Conservation (phyloP, 2,113 vertebrate species). For the Halcyon senegalensis region DNA sequence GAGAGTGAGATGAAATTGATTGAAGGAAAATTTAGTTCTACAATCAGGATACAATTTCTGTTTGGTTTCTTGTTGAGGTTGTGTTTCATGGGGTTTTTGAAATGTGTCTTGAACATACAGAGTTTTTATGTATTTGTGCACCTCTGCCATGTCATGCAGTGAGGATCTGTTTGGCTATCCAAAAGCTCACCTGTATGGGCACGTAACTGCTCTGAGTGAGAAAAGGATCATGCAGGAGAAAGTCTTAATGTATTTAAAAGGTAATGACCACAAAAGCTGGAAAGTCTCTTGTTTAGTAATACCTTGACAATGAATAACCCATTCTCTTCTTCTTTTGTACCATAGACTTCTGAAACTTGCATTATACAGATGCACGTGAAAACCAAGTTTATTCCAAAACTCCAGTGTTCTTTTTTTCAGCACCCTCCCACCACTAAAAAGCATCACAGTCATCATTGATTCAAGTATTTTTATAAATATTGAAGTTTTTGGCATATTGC, state of each 20-base stretch:
- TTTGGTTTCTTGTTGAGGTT: not conserved
- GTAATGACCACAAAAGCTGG: not conserved
- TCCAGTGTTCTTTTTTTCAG: not conserved
- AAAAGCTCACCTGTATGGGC: not conserved
- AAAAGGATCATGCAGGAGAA: not conserved
- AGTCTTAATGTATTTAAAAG: not conserved
- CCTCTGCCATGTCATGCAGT: not conserved
- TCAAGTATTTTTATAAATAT: not conserved
- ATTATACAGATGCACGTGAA: not conserved
- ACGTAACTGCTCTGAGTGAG: not conserved
- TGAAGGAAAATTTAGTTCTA: constrained; percentile 44
- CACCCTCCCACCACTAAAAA: not conserved
- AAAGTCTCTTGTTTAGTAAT: not conserved
- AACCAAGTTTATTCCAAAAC: not conserved
- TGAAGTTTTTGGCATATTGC: not conserved
- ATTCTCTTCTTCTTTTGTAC: not conserved
- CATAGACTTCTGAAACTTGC: not conserved
- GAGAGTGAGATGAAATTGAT: constrained; percentile 12
- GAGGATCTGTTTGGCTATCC: not conserved
- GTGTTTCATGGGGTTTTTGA: not conserved
- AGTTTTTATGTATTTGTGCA: not conserved
- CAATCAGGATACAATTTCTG: constrained; percentile 28
- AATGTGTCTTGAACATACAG: not conserved
- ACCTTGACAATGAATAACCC: not conserved
- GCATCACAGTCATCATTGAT: not conserved